A percentile compares a stretch with the other conserved stretches of the same genome.
Conservation (phyloP, 2,797 vertebrate genomes). For the Molossus molossus region DNA sequence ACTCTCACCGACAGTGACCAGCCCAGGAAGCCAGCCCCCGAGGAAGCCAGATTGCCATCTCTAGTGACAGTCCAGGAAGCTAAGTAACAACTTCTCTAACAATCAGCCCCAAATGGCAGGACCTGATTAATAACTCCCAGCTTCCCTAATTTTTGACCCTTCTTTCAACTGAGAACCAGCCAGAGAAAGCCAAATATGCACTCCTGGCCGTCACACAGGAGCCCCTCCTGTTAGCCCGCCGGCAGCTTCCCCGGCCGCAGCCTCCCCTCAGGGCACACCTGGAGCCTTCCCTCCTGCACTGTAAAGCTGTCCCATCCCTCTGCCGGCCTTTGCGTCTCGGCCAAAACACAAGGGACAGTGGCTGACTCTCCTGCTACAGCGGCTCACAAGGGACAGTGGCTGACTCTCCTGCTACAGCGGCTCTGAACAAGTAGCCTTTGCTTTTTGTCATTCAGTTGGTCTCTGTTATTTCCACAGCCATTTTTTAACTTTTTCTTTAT, state of each 20-base stretch:
- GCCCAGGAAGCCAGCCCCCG: background rate
- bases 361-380: too few relatives aligned
- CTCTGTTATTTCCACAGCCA: constrained; percentile 31
- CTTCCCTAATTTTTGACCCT: background rate
- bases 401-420: background rate
- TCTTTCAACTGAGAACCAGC: background rate
- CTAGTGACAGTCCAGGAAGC: background rate
- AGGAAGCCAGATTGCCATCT: background rate
- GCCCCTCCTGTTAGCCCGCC: background rate
- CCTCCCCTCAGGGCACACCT: background rate
- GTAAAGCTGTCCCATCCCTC: background rate
- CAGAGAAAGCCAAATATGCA: background rate
- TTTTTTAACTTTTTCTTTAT: constrained; percentile 35
- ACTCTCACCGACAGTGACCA: background rate
- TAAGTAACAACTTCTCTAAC: background rate
- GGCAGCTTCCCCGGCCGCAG: background rate
- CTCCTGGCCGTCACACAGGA: background rate
- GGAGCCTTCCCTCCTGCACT: background rate
- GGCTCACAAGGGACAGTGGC: too few relatives aligned
- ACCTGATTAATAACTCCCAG: background rate
- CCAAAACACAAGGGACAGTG: background rate
- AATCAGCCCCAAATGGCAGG: background rate
- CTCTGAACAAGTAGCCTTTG: background rate
- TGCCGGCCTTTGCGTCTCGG: background rate
- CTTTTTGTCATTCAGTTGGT: background rate